A percentile compares a stretch with the other conserved stretches of the same genome.
Evolutionary conservation across 2,113 vertebrate species (phyloP).

Genomic region (Alligator sinensis): DNA sequence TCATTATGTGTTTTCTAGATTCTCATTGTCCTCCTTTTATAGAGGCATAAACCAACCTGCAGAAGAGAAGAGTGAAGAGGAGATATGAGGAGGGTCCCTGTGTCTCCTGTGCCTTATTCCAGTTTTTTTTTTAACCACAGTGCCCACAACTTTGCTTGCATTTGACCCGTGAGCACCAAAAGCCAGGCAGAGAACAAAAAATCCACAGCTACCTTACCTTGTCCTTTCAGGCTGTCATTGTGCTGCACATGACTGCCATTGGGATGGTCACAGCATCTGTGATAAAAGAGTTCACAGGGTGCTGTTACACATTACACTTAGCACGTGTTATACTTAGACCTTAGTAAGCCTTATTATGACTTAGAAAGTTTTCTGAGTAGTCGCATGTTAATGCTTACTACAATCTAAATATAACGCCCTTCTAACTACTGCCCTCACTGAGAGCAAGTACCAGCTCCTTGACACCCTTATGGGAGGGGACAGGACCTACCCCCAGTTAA

Average conservation of each 20-base stretch:
- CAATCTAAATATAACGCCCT: too few relatives aligned
- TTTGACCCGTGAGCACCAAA: not conserved
- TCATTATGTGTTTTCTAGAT: not conserved
- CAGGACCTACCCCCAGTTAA: too few relatives aligned
- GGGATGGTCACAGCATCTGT: rapidly evolving
- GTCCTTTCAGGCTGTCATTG: rapidly evolving
- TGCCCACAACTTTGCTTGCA: rapidly evolving
- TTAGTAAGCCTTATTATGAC: too few relatives aligned
- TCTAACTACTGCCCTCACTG: too few relatives aligned
- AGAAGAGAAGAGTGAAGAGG: not conserved
- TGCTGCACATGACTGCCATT: rapidly evolving
- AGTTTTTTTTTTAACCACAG: rapidly evolving
- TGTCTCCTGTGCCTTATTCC: not conserved
- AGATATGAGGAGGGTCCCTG: not conserved
- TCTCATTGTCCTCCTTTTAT: not conserved
- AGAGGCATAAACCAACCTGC: not conserved
- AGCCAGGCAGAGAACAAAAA: not conserved
- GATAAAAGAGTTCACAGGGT: too few relatives aligned
- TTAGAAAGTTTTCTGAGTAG: too few relatives aligned
- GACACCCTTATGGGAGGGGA: too few relatives aligned
- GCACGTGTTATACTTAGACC: too few relatives aligned
- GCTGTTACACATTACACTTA: too few relatives aligned
- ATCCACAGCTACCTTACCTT: not conserved
- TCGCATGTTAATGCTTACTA: too few relatives aligned
- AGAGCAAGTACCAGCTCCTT: too few relatives aligned